phyloP scores from a whole-genome alignment of 2,888 invertebrate species.

The Andrena minutula region DNA sequence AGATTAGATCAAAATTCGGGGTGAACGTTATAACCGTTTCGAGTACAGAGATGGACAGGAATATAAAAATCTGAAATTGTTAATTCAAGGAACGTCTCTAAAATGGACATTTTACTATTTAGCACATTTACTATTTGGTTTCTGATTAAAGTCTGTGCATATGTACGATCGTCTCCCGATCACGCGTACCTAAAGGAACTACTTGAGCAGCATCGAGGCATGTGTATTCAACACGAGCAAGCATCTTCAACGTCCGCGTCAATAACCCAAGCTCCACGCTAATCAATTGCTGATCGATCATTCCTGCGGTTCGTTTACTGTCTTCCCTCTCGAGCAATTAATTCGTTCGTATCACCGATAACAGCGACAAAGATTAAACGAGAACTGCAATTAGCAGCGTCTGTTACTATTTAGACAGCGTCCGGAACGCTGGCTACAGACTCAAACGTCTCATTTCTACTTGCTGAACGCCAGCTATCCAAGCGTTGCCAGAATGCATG shows the following conservation, averaged over 20 bases:
- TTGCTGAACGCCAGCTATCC: slow-evolving; percentile 1
- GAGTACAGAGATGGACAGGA: too few species aligned
- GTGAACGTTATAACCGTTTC: too few species aligned
- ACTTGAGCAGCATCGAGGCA: slow-evolving; percentile 1
- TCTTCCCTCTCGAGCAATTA: background rate
- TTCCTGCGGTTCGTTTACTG: slow-evolving; percentile 3
- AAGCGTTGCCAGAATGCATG: slow-evolving; percentile 30
- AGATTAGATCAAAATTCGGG: too few species aligned
- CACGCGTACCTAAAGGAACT: background rate
- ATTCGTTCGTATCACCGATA: background rate
- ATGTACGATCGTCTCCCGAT: background rate
- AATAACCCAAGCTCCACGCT: slow-evolving; percentile 14
- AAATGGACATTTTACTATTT: too few species aligned
- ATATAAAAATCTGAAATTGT: too few species aligned
- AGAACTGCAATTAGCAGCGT: background rate
- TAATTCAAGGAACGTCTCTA: too few species aligned
- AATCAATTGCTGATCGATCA: slow-evolving; percentile 12
- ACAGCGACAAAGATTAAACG: background rate
- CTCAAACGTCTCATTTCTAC: slow-evolving; percentile 8
- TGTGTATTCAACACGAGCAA: background rate
- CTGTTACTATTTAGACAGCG: background rate
- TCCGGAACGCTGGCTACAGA: background rate
- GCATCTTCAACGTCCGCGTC: slow-evolving; percentile 8
- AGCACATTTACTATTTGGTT: too few species aligned
- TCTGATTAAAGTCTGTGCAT: too few species aligned